Percentiles rank a stretch among this genome's conserved stretches.
phyloP scores from a whole-genome alignment of 2,888 invertebrate species.

The Dasysyrphus tricinctus region DNA sequence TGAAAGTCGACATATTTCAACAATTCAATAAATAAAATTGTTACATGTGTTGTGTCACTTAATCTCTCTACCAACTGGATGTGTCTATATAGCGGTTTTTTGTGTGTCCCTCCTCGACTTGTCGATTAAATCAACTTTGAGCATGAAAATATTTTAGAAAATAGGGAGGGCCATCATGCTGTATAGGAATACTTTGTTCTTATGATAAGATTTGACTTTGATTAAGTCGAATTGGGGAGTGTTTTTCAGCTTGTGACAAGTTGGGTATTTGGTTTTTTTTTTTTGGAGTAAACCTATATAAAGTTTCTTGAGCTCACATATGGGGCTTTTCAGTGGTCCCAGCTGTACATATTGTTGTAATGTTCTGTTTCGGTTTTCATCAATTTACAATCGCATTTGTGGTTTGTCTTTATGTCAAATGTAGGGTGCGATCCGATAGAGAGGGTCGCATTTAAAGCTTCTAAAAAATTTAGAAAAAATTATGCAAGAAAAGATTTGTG shows the following conservation, averaged over 20 bases:
- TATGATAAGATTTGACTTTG: conserved; percentile 65
- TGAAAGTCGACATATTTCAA: conserved; percentile 68
- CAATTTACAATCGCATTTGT: conserved; percentile 51
- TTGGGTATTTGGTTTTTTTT: conserved; percentile 25
- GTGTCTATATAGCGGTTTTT: neutral
- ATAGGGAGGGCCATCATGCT: conserved; percentile 8
- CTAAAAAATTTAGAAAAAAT: neutral
- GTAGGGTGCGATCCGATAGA: neutral
- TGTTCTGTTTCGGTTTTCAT: conserved; percentile 63
- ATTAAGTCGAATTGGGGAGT: conserved; percentile 66
- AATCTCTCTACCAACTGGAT: conserved; percentile 63
- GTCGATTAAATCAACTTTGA: conserved; percentile 37
- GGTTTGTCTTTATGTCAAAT: conserved; percentile 36
- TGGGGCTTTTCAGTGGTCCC: conserved; percentile 20
- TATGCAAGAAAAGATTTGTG: neutral
- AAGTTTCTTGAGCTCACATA: conserved; percentile 16
- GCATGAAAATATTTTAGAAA: neutral
- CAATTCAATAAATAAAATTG: conserved; percentile 74
- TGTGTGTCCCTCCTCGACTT: conserved; percentile 44
- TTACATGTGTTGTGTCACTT: conserved; percentile 75
- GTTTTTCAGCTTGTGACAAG: conserved; percentile 61
- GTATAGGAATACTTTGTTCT: conserved; percentile 18
- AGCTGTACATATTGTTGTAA: conserved; percentile 53
- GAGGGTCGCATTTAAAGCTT: neutral
- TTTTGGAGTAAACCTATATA: conserved; percentile 10